These are phyloP conservation scores for Drosophila yooni DNA, from an alignment of 2,888 invertebrate species.

Conservation along the genomic window DNA sequence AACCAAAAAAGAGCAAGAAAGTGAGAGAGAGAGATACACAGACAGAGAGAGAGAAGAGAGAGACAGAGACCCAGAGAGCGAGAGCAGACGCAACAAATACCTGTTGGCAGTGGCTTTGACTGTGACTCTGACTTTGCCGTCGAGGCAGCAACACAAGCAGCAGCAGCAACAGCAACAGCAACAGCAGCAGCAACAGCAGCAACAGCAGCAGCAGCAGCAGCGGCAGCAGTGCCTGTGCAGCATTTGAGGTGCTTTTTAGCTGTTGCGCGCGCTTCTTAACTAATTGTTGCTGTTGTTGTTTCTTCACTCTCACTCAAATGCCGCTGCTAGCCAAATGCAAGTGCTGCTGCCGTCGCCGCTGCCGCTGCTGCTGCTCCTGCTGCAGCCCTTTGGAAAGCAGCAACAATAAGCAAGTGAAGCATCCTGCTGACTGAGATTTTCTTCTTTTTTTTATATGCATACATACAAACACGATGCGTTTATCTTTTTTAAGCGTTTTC, in stretches of 20 bases:
- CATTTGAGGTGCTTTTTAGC: slow-evolving; percentile 20
- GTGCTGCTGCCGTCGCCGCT: slow-evolving; percentile 50
- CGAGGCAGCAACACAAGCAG: slow-evolving; percentile 33
- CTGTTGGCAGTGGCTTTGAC: slow-evolving; percentile 80
- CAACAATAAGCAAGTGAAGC: slow-evolving; percentile 11
- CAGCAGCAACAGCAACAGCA: slow-evolving; percentile 3
- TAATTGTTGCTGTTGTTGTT: slow-evolving; percentile 50
- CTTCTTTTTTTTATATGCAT: background rate
- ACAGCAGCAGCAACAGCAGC: slow-evolving; percentile 4
- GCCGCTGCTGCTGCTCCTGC: background rate
- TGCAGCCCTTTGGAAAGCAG: slow-evolving; percentile 45
- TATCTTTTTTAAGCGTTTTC: background rate
- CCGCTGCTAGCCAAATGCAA: slow-evolving; percentile 74
- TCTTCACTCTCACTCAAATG: slow-evolving; percentile 78
- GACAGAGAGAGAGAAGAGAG: slow-evolving; percentile 18
- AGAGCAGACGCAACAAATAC: slow-evolving; percentile 51
- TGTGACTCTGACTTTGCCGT: slow-evolving; percentile 78
- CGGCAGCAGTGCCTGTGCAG: slow-evolving; percentile 13
- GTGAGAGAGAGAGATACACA: slow-evolving; percentile 7
- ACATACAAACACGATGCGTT: background rate
- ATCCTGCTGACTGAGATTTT: slow-evolving; percentile 40
- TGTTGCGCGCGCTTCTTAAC: slow-evolving; percentile 54
- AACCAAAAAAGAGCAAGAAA: background rate
- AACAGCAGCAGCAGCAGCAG: background rate
- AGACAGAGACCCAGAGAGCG: slow-evolving; percentile 16